A percentile compares a stretch with the other conserved stretches of the same genome.
phyloP scores from a whole-genome alignment of 2,797 vertebrate species.

The Echiichthys vipera region DNA sequence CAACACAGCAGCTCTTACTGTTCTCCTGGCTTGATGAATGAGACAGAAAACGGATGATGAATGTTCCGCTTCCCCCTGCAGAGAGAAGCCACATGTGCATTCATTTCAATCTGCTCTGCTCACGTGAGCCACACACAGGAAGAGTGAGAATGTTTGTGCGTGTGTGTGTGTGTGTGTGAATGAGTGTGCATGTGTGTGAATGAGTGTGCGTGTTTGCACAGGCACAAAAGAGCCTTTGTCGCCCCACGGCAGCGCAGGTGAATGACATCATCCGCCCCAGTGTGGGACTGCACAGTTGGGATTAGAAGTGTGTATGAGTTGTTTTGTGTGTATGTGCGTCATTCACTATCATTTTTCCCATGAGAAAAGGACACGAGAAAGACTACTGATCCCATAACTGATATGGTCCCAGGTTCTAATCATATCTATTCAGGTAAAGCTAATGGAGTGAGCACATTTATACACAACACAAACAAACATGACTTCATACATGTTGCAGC shows the following conservation, averaged over 20 bases:
- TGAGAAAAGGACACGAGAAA: conserved; percentile 49
- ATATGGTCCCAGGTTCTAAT: conserved; percentile 7
- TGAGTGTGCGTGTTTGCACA: conserved; percentile 56
- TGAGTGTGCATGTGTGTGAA: conserved; percentile 32
- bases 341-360: conserved; percentile 55
- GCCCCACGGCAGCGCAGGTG: conserved; percentile 71
- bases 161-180: conserved; percentile 26
- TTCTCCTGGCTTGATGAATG: conserved; percentile 54
- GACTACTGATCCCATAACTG: background rate
- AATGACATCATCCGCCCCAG: conserved; percentile 76
- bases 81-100: conserved; percentile 57
- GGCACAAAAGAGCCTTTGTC: conserved; percentile 79
- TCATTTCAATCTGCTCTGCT: conserved; percentile 41
- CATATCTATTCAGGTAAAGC: conserved; percentile 17
- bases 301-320: conserved; percentile 57
- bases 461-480: conserved; percentile 35
- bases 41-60: conserved; percentile 49
- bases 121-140: conserved; percentile 59
- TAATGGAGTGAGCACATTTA: background rate
- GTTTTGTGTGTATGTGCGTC: conserved; percentile 33
- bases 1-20: conserved; percentile 38
- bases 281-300: conserved; percentile 50
- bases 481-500: conserved; percentile 19
- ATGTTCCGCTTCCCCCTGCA: conserved; percentile 6
- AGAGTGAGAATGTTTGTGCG: conserved; percentile 39